Evolutionary conservation across 2,113 vertebrate species (phyloP).

Genomic region (Marcusenius ussheri): DNA sequence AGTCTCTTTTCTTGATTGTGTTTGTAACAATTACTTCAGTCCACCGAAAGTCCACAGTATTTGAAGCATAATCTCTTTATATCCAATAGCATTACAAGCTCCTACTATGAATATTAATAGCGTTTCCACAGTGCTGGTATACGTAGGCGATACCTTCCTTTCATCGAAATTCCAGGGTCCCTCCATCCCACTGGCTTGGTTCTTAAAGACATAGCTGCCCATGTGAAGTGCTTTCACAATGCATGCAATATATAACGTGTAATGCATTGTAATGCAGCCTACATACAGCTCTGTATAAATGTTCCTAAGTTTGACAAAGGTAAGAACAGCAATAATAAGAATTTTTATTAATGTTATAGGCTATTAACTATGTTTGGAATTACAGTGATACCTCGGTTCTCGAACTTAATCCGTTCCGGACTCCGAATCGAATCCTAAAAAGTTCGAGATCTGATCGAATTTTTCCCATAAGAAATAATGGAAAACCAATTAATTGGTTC

Average conservation of each 20-base stretch:
- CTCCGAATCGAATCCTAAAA: too few species aligned
- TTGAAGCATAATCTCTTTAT: not conserved
- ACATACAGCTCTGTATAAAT: not conserved
- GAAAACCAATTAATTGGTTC: too few species aligned
- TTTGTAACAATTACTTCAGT: constrained; percentile 2
- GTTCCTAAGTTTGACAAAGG: not conserved
- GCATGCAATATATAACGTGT: not conserved
- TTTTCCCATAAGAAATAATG: too few species aligned
- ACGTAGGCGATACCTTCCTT: constrained; percentile 60
- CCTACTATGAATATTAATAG: constrained; percentile 45
- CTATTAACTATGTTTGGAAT: not conserved
- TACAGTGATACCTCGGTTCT: not conserved
- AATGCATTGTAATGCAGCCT: not conserved
- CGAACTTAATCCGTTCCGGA: too few species aligned
- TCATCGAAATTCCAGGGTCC: constrained; percentile 44
- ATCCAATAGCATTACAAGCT: constrained; percentile 16
- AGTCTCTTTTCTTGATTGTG: not conserved
- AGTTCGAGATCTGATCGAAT: too few species aligned
- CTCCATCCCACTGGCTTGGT: constrained; percentile 55
- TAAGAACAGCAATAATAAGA: not conserved
- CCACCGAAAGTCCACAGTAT: not conserved
- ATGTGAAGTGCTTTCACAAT: not conserved
- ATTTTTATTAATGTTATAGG: not conserved
- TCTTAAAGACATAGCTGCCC: constrained; percentile 65
- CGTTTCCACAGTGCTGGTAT: constrained; percentile 36